Conservation (phyloP, 1,140 invertebrate species). For the Drosophila insularis region DNA sequence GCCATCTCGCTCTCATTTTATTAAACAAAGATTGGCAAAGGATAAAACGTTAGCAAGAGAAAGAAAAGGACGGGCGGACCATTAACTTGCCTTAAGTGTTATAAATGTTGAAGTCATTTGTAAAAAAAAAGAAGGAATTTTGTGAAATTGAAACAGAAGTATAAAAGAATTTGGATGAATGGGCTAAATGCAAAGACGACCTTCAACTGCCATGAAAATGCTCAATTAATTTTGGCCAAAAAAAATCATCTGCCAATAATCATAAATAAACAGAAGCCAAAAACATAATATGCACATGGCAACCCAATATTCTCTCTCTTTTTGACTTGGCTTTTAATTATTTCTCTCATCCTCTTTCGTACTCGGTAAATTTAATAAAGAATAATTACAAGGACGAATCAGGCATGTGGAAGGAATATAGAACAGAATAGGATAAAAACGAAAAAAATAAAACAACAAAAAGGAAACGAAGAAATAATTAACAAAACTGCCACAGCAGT, state of each 20-base stretch:
- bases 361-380: slow-evolving; percentile 70
- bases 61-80: slow-evolving; percentile 24
- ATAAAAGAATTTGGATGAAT: background rate
- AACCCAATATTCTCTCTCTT: background rate
- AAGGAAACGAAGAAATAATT: slow-evolving; percentile 51
- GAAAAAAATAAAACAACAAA: slow-evolving; percentile 47
- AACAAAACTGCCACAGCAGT: slow-evolving; percentile 64
- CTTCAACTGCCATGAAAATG: slow-evolving; percentile 52
- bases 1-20: slow-evolving; percentile 44
- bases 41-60: slow-evolving; percentile 42
- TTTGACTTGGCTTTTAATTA: background rate
- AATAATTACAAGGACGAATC: slow-evolving; percentile 70
- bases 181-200: slow-evolving; percentile 36
- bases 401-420: slow-evolving; percentile 30
- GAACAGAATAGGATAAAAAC: slow-evolving; percentile 5
- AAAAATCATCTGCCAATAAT: slow-evolving; percentile 65
- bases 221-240: slow-evolving; percentile 63
- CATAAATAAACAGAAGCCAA: slow-evolving; percentile 69
- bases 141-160: slow-evolving; percentile 11
- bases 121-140: slow-evolving; percentile 4
- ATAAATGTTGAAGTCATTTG: slow-evolving; percentile 66
- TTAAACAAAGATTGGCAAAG: slow-evolving; percentile 74
- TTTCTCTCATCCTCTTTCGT: background rate
- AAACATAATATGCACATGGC: slow-evolving; percentile 31
- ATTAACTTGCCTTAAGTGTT: slow-evolving; percentile 56